Evolutionary conservation across 2,888 invertebrate genomes (phyloP).

Genomic region (Tinea trinotella): DNA sequence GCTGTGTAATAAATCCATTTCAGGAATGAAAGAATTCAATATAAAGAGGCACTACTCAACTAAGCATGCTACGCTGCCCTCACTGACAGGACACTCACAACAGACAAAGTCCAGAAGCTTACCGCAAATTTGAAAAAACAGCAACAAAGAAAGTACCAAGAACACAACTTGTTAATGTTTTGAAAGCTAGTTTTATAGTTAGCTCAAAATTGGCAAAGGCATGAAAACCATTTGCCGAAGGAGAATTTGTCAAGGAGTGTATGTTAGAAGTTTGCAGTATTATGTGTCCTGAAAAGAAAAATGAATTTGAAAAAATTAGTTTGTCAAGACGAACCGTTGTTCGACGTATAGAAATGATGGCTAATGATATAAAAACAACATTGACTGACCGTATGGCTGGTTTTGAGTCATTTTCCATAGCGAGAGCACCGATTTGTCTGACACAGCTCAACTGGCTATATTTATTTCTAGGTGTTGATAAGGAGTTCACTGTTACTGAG

Average conservation of each 20-base stretch:
- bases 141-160: background rate
- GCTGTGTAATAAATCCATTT: slow-evolving; percentile 14
- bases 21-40: slow-evolving; percentile 14
- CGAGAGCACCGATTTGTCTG: slow-evolving; percentile 20
- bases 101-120: too few species aligned
- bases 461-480: slow-evolving; percentile 11
- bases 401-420: slow-evolving; percentile 5
- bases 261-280: slow-evolving; percentile 21
- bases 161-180: slow-evolving; percentile 17
- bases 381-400: slow-evolving; percentile 18
- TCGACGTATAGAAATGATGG: slow-evolving; percentile 11
- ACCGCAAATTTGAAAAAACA: slow-evolving; percentile 12
- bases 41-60: slow-evolving; percentile 16
- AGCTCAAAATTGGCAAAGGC: slow-evolving; percentile 21
- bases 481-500: slow-evolving; percentile 1
- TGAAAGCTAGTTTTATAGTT: slow-evolving; percentile 22
- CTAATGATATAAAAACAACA: slow-evolving; percentile 19
- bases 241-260: slow-evolving; percentile 21
- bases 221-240: slow-evolving; percentile 19
- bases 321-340: background rate
- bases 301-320: slow-evolving; percentile 16
- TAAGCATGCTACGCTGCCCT: slow-evolving; percentile 17
- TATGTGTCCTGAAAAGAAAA: slow-evolving; percentile 16
- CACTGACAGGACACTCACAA: background rate
- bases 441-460: slow-evolving; percentile 18